Evolutionary conservation across 1,140 invertebrate genomes (phyloP), one percentile per base, ranked within the genome.

Genomic region (Rhynchophorus ferrugineus): DNA sequence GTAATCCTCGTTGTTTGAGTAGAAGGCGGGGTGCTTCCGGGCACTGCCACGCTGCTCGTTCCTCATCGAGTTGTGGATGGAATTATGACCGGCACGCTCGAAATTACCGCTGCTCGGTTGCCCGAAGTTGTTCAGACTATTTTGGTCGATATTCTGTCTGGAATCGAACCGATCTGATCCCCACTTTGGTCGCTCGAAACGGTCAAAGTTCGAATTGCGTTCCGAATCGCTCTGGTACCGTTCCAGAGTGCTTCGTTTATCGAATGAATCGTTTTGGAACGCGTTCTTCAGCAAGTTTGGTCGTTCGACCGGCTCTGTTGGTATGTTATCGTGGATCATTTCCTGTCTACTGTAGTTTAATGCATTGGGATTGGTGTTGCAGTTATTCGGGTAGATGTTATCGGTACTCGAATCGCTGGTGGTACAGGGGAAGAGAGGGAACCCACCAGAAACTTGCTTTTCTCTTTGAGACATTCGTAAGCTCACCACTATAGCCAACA

Each of bases 401-500:
- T 90, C 89, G 50, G 86, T 84, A 19, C 84, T 85, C 49, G 83
- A 85, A 1, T 84, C 84, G 5, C 81, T 84, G 9, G 81, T 83
- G 1, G 82, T 83, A 61, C 84, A 88, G 1, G 85, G 82, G 64
- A 86, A 85, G 18, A 88, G 64, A 20, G 84, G 84, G 54, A 89
- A 81, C 0, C 84, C 85, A 6, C 84, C 85, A 3, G 74, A 77
- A 38, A 71, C 77, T 43, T 75, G 71, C 55, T 80, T 80, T 42
- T 79, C 76, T 53, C 80, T 73, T 57, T 75, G 75, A 9, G 76
- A 69, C 51, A 72, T 65, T n/a, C 80, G 79, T 20, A 87, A 64
- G 59, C 88, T 84, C 41, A 86, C 83, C 2, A 91, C 87, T 78
- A 88, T 91, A 0, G 84, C 84, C 53, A 93, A 78, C 9, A 91